Evolutionary conservation across 2,888 invertebrate species (phyloP).

Genomic region (Bellardia pandia): DNA sequence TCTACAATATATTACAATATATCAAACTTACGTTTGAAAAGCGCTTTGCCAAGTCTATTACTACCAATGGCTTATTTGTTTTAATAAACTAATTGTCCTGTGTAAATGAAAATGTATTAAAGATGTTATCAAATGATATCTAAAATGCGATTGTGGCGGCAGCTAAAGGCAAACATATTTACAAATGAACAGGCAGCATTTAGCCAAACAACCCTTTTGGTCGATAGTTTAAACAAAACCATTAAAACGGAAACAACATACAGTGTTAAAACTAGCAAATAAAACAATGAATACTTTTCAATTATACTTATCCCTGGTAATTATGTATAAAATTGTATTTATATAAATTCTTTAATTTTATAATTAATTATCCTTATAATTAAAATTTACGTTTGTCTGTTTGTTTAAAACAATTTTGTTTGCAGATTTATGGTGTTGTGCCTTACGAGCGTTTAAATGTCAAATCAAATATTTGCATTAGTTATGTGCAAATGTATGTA

Average conservation of each 20-base stretch:
- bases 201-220: constrained; percentile 33
- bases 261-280: neutral
- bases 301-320: constrained; percentile 69
- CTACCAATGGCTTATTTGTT: neutral
- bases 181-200: constrained; percentile 17
- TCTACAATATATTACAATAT: too few relatives aligned
- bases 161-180: constrained; percentile 43
- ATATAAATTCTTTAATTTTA: constrained; percentile 6
- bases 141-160: constrained; percentile 55
- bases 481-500: constrained; percentile 79
- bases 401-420: constrained; percentile 10
- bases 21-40: too few relatives aligned
- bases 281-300: constrained; percentile 69
- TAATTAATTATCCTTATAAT: too few relatives aligned
- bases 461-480: constrained; percentile 74
- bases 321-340: neutral
- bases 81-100: constrained; percentile 70
- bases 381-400: neutral
- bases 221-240: constrained; percentile 41
- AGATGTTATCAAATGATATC: constrained; percentile 64
- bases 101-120: constrained; percentile 37
- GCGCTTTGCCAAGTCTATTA: too few relatives aligned
- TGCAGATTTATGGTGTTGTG: constrained; percentile 79
- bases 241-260: constrained; percentile 16
- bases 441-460: constrained; percentile 79